Conservation (phyloP, 2,113 vertebrate genomes). For the Psittacus erithacus region DNA sequence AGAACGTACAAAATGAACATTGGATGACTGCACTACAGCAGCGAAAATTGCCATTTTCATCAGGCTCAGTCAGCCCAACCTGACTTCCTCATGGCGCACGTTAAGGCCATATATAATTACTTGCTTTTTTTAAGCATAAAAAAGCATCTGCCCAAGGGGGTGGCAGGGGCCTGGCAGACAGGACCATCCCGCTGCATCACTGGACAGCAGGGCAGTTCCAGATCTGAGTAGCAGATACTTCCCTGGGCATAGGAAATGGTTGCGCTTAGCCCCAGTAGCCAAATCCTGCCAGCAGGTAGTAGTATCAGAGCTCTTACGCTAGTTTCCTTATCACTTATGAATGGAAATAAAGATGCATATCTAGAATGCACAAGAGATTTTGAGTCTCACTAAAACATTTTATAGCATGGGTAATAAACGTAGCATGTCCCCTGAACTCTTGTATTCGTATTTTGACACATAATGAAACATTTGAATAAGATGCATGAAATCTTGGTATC, state of each 20-base stretch:
- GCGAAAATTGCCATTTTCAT: background rate
- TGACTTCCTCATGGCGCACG: accelerated
- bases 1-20: background rate
- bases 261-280: background rate
- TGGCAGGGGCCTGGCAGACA: background rate
- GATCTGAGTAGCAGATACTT: background rate
- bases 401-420: background rate
- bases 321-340: background rate
- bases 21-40: background rate
- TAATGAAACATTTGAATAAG: background rate
- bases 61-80: background rate
- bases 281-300: background rate
- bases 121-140: background rate
- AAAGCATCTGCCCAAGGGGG: accelerated
- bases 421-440: background rate
- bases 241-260: accelerated
- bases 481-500: background rate
- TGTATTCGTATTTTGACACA: background rate
- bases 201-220: background rate
- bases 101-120: background rate
- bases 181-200: accelerated
- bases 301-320: background rate
- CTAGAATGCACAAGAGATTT: background rate
- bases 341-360: background rate
- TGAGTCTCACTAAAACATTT: background rate